phyloP scores from a whole-genome alignment of 2,113 vertebrate species.

The Synchiropus splendidus region DNA sequence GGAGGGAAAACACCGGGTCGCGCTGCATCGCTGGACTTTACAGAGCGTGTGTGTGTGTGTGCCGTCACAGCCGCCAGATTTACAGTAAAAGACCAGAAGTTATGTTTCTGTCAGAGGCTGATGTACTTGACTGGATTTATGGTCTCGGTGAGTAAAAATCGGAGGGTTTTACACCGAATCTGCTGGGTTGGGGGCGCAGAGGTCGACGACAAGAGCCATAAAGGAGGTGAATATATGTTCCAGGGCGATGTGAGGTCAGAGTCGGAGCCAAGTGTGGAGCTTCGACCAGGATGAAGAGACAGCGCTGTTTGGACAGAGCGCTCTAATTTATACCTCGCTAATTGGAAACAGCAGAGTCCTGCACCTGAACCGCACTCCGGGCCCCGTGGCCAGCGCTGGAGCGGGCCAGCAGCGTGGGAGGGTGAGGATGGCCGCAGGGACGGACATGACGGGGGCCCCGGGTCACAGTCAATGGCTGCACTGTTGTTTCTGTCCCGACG shows the following conservation, averaged over 20 bases:
- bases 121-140: conserved; percentile 36
- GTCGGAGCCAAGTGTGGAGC: conserved; percentile 56
- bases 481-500: conserved; percentile 62
- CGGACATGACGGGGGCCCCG: conserved; percentile 27
- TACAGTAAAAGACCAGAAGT: conserved; percentile 13
- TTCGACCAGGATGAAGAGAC: conserved; percentile 61
- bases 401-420: conserved; percentile 48
- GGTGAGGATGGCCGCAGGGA: conserved; percentile 42
- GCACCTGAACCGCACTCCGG: conserved; percentile 66
- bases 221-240: conserved; percentile 62
- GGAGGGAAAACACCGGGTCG: conserved; percentile 21
- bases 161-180: conserved; percentile 40
- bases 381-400: conserved; percentile 21
- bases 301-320: conserved; percentile 67
- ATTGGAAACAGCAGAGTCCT: conserved; percentile 69
- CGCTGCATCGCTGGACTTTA: conserved; percentile 2
- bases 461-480: conserved; percentile 59
- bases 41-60: too few relatives aligned
- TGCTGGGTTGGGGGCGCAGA: conserved; percentile 41
- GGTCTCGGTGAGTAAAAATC: conserved; percentile 31
- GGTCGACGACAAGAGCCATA: conserved; percentile 59
- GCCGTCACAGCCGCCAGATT: background rate
- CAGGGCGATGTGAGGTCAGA: conserved; percentile 49
- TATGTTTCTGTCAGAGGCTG: conserved; percentile 21
- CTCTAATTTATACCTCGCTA: conserved; percentile 66